Evolutionary conservation across 2,888 invertebrate genomes (phyloP), one percentile per base, ranked within the genome.

Genomic region (Lithophane socia): DNA sequence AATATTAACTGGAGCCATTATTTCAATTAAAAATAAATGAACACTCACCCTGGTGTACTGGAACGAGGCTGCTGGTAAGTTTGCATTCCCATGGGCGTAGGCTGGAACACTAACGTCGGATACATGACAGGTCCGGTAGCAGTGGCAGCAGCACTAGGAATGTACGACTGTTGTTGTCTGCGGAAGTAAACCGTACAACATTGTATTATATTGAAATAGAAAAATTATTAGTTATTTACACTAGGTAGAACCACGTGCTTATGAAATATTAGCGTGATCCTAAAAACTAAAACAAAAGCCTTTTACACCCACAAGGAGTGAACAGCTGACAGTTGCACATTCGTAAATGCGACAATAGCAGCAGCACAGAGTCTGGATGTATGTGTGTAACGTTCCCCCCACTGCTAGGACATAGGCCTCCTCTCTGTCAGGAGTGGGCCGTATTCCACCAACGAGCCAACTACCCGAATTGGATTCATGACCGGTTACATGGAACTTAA

Each of bases 151-250:
- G 93, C 92, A 54, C 80, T 79, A 49, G 94, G 92, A 58, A 96
- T 93, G 81, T 91, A 96, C 13, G 93, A 94, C 88, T 95, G 96
- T 83, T 95, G 96, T 88, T 94, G 95, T 88, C 95, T 95, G 92
- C 29, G 79, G 61, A 85, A 82, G 72, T 37, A 66, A 67, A 66
- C 58, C 10, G 47, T 47, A 52, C 18, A 49, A 49, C 12, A 56
- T 70, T 60, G 24, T 61, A 29, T 37, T 47, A 18, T 66, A 47
- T 24, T 54, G 3, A 61, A 49, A 54, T 8, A 42, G 9, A 68
- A 47, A 54, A 0, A 47, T 47, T 13, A 54, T 13, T 18, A n/a
- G 7, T 13, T 52, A 21, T 42, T 52, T 24, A 24, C 52, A 52
- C n/a, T n/a, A n/a, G n/a, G n/a, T 49, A 18, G 13, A 68, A 42